Percentiles rank a stretch among this genome's conserved stretches.
Conservation (phyloP, 2,797 vertebrate species). For the Neostethus bicornis region DNA sequence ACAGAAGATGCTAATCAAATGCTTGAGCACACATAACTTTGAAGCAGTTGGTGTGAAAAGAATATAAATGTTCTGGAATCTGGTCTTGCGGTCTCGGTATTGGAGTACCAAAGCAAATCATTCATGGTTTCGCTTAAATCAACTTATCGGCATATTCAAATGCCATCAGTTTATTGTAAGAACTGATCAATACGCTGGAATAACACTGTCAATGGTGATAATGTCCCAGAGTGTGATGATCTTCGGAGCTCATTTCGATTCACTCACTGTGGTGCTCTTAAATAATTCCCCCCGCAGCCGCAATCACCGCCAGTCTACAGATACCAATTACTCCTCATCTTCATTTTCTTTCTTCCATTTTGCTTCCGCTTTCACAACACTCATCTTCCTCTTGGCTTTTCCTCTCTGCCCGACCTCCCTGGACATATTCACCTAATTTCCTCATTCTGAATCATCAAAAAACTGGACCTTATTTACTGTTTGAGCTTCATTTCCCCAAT, state of each 20-base stretch:
- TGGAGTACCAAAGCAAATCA: slow-evolving; percentile 53
- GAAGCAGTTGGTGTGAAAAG: slow-evolving; percentile 25
- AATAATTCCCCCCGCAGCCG: slow-evolving; percentile 40
- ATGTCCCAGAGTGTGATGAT: slow-evolving; percentile 60
- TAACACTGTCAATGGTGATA: slow-evolving; percentile 73
- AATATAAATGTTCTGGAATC: slow-evolving; percentile 29
- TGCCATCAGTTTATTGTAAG: slow-evolving; percentile 74
- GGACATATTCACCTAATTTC: slow-evolving; percentile 5
- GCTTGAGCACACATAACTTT: slow-evolving; percentile 35
- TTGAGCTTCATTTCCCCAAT: slow-evolving; percentile 24
- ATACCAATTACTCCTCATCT: slow-evolving; percentile 23
- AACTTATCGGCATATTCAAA: slow-evolving; percentile 78
- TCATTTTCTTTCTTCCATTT: background rate
- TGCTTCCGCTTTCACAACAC: slow-evolving; percentile 14
- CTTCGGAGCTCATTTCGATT: slow-evolving; percentile 66
- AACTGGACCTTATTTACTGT: slow-evolving; percentile 15
- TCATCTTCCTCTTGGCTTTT: slow-evolving; percentile 6
- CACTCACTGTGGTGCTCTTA: slow-evolving; percentile 61
- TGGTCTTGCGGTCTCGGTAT: slow-evolving; percentile 27
- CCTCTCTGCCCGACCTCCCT: slow-evolving; percentile 9
- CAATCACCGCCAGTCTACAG: slow-evolving; percentile 40
- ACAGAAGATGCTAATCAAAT: slow-evolving; percentile 37
- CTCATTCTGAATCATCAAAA: slow-evolving; percentile 14
- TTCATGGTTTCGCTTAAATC: slow-evolving; percentile 60
- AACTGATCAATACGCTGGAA: slow-evolving; percentile 71